A percentile compares a stretch with the other conserved stretches of the same genome.
Conservation (phyloP, 1,140 invertebrate species). For the Formica selysi region DNA sequence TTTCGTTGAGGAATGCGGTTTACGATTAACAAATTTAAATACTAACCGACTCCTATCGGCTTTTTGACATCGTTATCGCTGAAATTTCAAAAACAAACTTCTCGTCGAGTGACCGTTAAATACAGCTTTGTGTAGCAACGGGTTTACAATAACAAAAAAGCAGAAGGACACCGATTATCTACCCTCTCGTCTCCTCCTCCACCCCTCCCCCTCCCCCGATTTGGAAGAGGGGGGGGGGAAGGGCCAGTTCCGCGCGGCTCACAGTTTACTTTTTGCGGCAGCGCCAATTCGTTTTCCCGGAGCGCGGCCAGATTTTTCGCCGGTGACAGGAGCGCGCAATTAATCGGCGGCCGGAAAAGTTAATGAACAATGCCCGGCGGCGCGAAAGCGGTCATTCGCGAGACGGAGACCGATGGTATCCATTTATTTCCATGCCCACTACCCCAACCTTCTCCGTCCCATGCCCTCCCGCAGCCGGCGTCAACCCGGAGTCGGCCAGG, state of each 20-base stretch:
- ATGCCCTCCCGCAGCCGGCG: background rate
- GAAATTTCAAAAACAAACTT: background rate
- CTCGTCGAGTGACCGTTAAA: background rate
- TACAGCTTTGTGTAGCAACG: background rate
- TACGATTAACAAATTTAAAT: too few relatives aligned
- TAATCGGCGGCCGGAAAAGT: constrained; percentile 68
- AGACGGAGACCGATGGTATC: constrained; percentile 62
- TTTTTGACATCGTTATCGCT: too few relatives aligned
- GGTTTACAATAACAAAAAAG: background rate
- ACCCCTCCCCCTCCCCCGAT: background rate
- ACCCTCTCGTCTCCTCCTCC: too few relatives aligned
- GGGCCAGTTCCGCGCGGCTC: background rate
- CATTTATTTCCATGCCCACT: constrained; percentile 60
- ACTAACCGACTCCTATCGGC: too few relatives aligned
- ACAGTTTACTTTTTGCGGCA: background rate
- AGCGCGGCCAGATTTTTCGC: constrained; percentile 55
- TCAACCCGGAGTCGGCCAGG: background rate
- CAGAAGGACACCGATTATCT: background rate
- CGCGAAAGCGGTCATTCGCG: constrained; percentile 66
- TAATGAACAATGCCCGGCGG: constrained; percentile 69
- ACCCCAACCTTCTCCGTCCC: too few relatives aligned
- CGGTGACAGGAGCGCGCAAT: constrained; percentile 58
- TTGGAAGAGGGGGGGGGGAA: too few relatives aligned
- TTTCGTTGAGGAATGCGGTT: too few relatives aligned
- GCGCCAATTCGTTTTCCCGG: constrained; percentile 56